These are phyloP conservation scores for Oreochromis tanganicae DNA, from an alignment of 2,113 vertebrate species.

Conservation along the genomic window DNA sequence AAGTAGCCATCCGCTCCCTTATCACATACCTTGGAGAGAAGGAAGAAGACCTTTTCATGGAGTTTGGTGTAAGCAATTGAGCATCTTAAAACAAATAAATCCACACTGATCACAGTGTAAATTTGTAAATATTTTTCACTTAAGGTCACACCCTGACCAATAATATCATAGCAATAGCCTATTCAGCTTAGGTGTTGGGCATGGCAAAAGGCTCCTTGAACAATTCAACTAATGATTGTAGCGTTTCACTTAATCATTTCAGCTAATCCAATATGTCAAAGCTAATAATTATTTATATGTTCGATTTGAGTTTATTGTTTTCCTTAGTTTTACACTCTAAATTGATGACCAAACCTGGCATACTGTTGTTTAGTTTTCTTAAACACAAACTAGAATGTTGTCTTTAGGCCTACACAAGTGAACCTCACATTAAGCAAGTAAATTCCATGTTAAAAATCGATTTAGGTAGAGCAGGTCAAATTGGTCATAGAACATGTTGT, in stretches of 20 bases:
- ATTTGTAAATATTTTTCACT: neutral
- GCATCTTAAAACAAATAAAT: neutral
- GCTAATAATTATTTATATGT: neutral
- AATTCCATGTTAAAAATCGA: neutral
- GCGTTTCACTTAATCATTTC: neutral
- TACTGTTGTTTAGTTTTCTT: neutral
- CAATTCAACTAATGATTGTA: neutral
- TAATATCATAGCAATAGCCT: neutral
- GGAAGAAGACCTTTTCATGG: neutral
- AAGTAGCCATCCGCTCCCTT: accelerated
- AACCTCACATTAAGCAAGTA: neutral
- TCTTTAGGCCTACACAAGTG: neutral
- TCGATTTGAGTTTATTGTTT: neutral
- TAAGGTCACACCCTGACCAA: neutral
- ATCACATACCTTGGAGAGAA: neutral
- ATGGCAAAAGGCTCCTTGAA: neutral
- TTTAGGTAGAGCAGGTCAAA: neutral
- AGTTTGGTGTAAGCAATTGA: neutral
- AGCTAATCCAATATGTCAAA: neutral
- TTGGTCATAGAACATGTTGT: neutral
- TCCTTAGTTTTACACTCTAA: too few species aligned
- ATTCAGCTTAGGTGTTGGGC: neutral
- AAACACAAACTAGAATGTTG: neutral
- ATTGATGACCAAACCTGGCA: neutral
- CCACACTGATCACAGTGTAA: neutral